These are phyloP conservation scores for Endomychus coccineus DNA, from an alignment of 2,888 invertebrate species.

Conservation along the genomic window DNA sequence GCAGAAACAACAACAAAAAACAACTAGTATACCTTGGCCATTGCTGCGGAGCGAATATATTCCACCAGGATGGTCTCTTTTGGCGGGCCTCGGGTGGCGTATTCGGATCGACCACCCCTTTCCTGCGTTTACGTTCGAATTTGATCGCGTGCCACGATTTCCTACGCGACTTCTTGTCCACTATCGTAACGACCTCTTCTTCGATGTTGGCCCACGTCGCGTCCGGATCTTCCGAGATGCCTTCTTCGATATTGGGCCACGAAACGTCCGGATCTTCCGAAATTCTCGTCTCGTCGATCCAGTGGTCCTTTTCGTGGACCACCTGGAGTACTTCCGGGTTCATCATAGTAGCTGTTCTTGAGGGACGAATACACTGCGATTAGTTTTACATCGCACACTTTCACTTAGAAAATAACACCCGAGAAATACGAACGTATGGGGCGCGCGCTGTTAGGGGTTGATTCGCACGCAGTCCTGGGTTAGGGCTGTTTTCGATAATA, in stretches of 20 bases:
- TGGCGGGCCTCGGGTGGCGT: slow-evolving; percentile 49
- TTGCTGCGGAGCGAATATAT: slow-evolving; percentile 75
- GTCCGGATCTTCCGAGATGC: slow-evolving; percentile 31
- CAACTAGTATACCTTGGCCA: slow-evolving; percentile 63
- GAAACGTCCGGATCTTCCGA: slow-evolving; percentile 39
- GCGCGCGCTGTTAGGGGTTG: no score
- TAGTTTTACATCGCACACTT: slow-evolving; percentile 15
- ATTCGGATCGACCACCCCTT: slow-evolving; percentile 36
- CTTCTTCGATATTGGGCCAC: slow-evolving; percentile 42
- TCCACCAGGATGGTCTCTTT: slow-evolving; percentile 84
- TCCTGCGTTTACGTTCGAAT: slow-evolving; percentile 42
- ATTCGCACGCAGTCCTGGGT: no score
- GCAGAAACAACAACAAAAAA: no score
- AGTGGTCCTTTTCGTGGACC: slow-evolving; percentile 41
- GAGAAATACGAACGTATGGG: no score
- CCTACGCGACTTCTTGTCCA: slow-evolving; percentile 40
- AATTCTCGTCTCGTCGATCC: slow-evolving; percentile 35
- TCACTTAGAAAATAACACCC: no score
- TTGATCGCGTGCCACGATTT: slow-evolving; percentile 45
- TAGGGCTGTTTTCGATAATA: no score
- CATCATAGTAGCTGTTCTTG: no score
- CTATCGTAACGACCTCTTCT: slow-evolving; percentile 26
- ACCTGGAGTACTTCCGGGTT: slow-evolving; percentile 28
- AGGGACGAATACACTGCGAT: no score
- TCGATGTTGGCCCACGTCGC: slow-evolving; percentile 34